Percentiles rank a stretch among this genome's conserved stretches.
Conservation (phyloP, 2,113 vertebrate genomes). For the Leptobrachium ailaonicum region DNA sequence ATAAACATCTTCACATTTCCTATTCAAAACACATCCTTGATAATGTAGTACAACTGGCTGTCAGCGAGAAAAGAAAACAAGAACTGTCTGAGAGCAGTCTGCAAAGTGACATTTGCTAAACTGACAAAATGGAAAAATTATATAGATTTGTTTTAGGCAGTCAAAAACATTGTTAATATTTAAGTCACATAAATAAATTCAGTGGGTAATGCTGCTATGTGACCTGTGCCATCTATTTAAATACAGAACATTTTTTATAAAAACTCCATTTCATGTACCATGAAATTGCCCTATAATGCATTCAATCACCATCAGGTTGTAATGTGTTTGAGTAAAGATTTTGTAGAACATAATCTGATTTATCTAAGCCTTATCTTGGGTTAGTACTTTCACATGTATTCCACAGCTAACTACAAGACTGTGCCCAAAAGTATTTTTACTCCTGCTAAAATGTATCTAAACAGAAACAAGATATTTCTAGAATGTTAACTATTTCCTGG, state of each 20-base stretch:
- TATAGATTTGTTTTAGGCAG: slow-evolving; percentile 43
- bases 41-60: slow-evolving; percentile 41
- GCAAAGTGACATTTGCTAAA: slow-evolving; percentile 53
- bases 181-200: slow-evolving; percentile 17
- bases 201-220: slow-evolving; percentile 49
- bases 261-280: slow-evolving; percentile 47
- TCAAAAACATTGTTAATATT: slow-evolving; percentile 32
- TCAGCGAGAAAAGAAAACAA: slow-evolving; percentile 55
- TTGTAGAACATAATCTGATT: slow-evolving; percentile 6
- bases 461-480: no score
- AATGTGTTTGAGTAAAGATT: slow-evolving; percentile 35
- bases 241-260: slow-evolving; percentile 42
- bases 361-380: no score
- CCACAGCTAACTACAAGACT: no score
- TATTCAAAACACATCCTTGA: slow-evolving; percentile 49
- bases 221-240: slow-evolving; percentile 44
- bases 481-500: no score
- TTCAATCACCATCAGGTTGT: slow-evolving; percentile 37
- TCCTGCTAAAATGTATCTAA: no score
- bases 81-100: slow-evolving; percentile 45
- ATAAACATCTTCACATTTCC: slow-evolving; percentile 18
- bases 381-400: no score
- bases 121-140: slow-evolving; percentile 43
- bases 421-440: no score
- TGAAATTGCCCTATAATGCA: slow-evolving; percentile 47